Conservation (phyloP, 2,797 vertebrate species). For the Hoplostethus atlanticus region DNA sequence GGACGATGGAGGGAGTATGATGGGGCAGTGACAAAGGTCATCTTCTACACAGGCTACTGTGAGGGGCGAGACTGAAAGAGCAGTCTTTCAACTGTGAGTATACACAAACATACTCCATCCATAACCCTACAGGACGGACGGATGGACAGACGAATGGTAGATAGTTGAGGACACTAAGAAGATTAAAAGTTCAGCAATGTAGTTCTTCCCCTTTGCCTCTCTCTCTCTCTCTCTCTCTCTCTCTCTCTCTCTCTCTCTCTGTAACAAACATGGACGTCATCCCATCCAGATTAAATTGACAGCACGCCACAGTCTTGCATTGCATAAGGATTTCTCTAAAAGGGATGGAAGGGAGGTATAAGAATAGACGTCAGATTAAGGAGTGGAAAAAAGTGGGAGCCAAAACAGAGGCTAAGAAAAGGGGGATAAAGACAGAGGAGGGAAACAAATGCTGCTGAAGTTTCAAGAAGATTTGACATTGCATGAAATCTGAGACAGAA, state of each 20-base stretch:
- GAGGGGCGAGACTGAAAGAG: no score
- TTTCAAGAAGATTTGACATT: no score
- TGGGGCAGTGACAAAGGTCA: conserved; percentile 23
- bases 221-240: neutral
- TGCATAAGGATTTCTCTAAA: conserved; percentile 75
- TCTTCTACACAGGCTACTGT: neutral
- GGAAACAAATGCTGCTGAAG: no score
- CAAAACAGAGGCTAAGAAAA: neutral
- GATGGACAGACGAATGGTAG: conserved; percentile 52
- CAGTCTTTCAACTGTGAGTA: neutral
- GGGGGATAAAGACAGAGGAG: neutral
- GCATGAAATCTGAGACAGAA: no score
- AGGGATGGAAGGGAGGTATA: conserved; percentile 68
- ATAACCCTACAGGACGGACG: no score
- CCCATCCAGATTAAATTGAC: conserved; percentile 79
- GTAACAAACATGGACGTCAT: conserved; percentile 67
- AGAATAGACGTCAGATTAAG: conserved; percentile 63
- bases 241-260: conserved; percentile 4
- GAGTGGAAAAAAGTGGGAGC: conserved; percentile 9
- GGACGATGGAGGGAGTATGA: conserved; percentile 25
- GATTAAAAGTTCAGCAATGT: conserved; percentile 77
- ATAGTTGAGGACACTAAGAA: conserved; percentile 73
- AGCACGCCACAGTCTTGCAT: conserved; percentile 57
- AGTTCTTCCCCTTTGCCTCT: conserved; percentile 42
- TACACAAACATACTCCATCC: conserved; percentile 8